Evolutionary conservation across 2,888 invertebrate genomes (phyloP), one percentile per base, ranked within the genome.

Genomic region (Allolobophora icterica): DNA sequence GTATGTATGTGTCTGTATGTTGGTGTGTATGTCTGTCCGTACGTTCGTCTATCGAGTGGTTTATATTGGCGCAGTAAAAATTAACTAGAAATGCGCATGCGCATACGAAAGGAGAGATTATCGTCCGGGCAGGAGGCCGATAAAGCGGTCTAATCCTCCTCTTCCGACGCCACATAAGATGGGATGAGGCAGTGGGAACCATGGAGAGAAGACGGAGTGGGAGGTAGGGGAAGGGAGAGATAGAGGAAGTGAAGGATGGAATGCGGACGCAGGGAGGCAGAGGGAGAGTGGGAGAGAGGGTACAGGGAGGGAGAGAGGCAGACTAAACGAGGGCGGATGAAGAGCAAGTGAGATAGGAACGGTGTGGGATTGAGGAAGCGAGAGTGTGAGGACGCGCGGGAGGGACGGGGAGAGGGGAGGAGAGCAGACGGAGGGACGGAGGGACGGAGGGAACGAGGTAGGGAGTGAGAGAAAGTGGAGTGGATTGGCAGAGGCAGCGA

Each of bases 1-100:
- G 13, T 42, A 5, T 17, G 42, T 17, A 42, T 42, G 42, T 42
- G 15, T 42, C 13, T 52, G 24, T 52, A 8, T 52, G 52, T 52
- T 1, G 17, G 21, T 52, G 5, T 24, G 21, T 24, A 21, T 15
- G 21, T 21, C 1, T 24, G 52, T 52, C 52, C 21, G 52, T 52
- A 5, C 13, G 42, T 42, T 24, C 24, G 52, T 52, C 1, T 3
- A 2, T 52, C 71, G 71, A 71, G 71, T n/a, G 71, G 21, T 52
- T 71, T 71, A 71, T 71, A 71, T 71, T 71, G 71, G 71, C 71
- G 71, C 71, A 8, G 71, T 71, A 71, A 71, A 71, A 71, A 71
- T 71, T 71, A 71, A 71, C 30, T 30, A n/a, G n/a, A 71, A 71
- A 8, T 71, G 71, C 71, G 71, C 71, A 71, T 71, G 71, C 71